These are phyloP conservation scores for Riptortus pedestris DNA, from an alignment of 1,140 invertebrate genomes.

Conservation along the genomic window DNA sequence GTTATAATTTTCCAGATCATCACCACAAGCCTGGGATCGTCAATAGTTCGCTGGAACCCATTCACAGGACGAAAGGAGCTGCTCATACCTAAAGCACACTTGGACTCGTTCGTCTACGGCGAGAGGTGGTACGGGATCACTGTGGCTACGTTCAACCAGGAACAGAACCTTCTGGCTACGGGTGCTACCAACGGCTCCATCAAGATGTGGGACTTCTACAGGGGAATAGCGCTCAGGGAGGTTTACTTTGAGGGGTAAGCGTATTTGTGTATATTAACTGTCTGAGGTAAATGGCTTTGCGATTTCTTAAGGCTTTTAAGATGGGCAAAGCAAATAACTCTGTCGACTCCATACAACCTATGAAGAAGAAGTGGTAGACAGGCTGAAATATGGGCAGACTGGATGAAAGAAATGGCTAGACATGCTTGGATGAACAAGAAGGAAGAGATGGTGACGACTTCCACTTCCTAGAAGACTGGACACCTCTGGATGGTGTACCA, in stretches of 20 bases:
- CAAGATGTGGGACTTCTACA: constrained; percentile 71
- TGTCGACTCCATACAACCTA: background rate
- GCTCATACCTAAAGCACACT: constrained; percentile 53
- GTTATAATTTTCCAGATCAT: background rate
- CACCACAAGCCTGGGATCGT: background rate
- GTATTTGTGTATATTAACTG: constrained; percentile 41
- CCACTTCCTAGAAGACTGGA: too few relatives aligned
- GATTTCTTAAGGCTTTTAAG: background rate
- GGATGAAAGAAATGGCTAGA: too few relatives aligned
- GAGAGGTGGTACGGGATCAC: constrained; percentile 58
- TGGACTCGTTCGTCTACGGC: constrained; percentile 46
- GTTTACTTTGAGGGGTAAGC: too few relatives aligned
- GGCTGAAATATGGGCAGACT: too few relatives aligned
- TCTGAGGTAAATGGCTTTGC: background rate
- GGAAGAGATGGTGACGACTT: too few relatives aligned
- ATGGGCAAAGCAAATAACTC: too few relatives aligned
- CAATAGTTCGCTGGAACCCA: constrained; percentile 46
- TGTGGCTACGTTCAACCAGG: constrained; percentile 59
- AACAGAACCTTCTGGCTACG: constrained; percentile 54
- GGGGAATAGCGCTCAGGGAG: constrained; percentile 51
- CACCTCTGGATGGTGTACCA: too few relatives aligned
- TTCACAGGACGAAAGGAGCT: constrained; percentile 44
- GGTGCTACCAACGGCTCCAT: constrained; percentile 47
- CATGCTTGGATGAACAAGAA: too few relatives aligned
- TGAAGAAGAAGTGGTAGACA: too few relatives aligned